A percentile compares a stretch with the other conserved stretches of the same genome.
These are phyloP conservation scores for Bryconaethiops microstoma DNA, from an alignment of 2,797 vertebrate genomes.

Conservation along the genomic window DNA sequence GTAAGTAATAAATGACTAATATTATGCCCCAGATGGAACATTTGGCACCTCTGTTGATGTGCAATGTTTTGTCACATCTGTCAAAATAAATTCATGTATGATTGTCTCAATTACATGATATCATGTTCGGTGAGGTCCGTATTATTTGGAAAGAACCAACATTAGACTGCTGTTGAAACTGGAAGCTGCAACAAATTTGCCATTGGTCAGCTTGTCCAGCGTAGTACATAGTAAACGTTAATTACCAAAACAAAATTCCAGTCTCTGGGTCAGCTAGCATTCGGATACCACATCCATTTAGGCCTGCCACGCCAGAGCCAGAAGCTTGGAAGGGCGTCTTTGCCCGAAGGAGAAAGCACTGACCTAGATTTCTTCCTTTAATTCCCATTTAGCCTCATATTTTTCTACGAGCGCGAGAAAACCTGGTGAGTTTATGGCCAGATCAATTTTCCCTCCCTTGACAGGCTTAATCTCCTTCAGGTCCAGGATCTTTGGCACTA, in stretches of 20 bases:
- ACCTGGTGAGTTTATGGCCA: constrained; percentile 45
- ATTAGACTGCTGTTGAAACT: not conserved
- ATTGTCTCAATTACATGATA: not conserved
- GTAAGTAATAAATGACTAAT: not conserved
- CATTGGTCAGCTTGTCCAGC: not conserved
- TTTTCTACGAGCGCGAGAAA: constrained; percentile 28
- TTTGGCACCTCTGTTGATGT: not conserved
- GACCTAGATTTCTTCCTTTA: constrained; percentile 36
- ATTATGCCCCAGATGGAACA: not conserved
- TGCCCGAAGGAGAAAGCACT: not conserved
- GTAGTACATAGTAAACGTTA: constrained; percentile 7
- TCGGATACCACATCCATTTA: constrained; percentile 5
- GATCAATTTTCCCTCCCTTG: constrained; percentile 46
- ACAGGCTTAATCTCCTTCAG: constrained; percentile 35
- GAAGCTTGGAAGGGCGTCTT: constrained; percentile 1
- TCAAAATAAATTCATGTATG: not conserved
- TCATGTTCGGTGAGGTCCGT: not conserved
- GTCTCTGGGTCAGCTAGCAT: not conserved
- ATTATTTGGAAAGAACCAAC: not conserved
- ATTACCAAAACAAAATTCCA: constrained; percentile 28
- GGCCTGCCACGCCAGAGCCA: not conserved
- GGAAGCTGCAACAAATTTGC: not conserved
- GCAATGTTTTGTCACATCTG: not conserved
- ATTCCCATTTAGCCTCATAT: constrained; percentile 20
- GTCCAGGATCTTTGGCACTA: constrained; percentile 25